These are phyloP conservation scores for Bostrychus sinensis DNA, from an alignment of 2,113 vertebrate species.

Conservation along the genomic window DNA sequence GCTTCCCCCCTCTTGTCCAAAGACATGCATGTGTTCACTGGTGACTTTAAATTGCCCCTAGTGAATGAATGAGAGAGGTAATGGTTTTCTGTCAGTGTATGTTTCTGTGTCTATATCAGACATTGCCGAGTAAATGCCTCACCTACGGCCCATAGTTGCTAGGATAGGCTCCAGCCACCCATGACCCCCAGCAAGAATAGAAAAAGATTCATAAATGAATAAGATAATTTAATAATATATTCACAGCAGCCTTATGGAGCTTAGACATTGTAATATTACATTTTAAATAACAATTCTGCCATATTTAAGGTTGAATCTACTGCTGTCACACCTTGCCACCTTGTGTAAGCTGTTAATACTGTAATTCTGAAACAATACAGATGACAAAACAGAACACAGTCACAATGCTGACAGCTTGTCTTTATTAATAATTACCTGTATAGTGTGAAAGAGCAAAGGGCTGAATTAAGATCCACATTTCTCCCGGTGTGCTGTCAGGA, in stretches of 20 bases:
- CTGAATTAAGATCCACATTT: slow-evolving; percentile 28
- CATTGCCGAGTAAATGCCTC: no score
- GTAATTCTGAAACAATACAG: slow-evolving; percentile 4
- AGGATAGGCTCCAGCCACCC: no score
- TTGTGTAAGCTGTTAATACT: background rate
- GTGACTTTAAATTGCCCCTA: no score
- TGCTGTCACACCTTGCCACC: background rate
- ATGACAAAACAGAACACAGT: background rate
- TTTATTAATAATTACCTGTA: slow-evolving; percentile 29
- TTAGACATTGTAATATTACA: no score
- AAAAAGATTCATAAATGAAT: no score
- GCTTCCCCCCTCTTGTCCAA: no score
- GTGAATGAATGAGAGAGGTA: no score
- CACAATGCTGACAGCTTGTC: slow-evolving; percentile 4
- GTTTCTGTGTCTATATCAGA: no score
- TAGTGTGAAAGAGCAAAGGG: slow-evolving; percentile 14
- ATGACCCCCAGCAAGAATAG: no score
- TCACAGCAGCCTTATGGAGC: background rate
- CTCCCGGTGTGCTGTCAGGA: slow-evolving; percentile 45
- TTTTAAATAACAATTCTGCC: background rate
- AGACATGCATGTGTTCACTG: no score
- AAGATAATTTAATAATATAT: background rate
- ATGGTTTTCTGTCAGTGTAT: no score
- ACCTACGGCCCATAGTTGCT: no score
- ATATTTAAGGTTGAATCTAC: background rate